Percentiles rank a stretch among this genome's conserved stretches.
These are phyloP conservation scores for Mallotus villosus DNA, from an alignment of 2,797 vertebrate species.

Conservation along the genomic window DNA sequence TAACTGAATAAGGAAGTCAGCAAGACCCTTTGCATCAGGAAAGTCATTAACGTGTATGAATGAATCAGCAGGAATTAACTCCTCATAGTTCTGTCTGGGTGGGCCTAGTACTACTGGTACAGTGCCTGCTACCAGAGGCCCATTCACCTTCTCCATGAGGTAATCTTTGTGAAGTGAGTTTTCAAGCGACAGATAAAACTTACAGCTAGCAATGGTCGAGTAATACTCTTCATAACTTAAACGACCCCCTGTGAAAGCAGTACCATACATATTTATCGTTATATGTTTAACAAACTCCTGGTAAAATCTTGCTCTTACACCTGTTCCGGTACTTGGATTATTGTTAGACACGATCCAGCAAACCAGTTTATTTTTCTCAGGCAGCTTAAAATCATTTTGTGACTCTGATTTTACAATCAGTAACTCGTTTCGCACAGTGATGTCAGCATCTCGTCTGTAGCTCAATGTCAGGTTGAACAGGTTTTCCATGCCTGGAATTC, in stretches of 20 bases:
- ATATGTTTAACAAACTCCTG: constrained; percentile 81
- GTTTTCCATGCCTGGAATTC: constrained; percentile 79
- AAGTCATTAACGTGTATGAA: constrained; percentile 91
- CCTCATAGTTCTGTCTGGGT: constrained; percentile 86
- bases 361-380: constrained; percentile 81
- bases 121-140: constrained; percentile 80
- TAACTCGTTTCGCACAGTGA: constrained; percentile 82
- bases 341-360: constrained; percentile 91
- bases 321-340: constrained; percentile 40
- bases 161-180: constrained; percentile 88
- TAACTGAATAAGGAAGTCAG: constrained; percentile 78
- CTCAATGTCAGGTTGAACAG: constrained; percentile 87
- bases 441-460: constrained; percentile 85
- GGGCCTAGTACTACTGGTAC: constrained; percentile 86
- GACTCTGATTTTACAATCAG: constrained; percentile 61
- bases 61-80: constrained; percentile 81
- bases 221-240: constrained; percentile 81
- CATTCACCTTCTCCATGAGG: constrained; percentile 88
- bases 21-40: constrained; percentile 79
- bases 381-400: constrained; percentile 77
- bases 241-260: constrained; percentile 68
- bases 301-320: constrained; percentile 65
- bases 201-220: constrained; percentile 82
- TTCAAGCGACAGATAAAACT: constrained; percentile 90
- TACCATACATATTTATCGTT: constrained; percentile 78